These are phyloP conservation scores for Tetramorium simillimum DNA, from an alignment of 1,140 invertebrate species.

Conservation along the genomic window DNA sequence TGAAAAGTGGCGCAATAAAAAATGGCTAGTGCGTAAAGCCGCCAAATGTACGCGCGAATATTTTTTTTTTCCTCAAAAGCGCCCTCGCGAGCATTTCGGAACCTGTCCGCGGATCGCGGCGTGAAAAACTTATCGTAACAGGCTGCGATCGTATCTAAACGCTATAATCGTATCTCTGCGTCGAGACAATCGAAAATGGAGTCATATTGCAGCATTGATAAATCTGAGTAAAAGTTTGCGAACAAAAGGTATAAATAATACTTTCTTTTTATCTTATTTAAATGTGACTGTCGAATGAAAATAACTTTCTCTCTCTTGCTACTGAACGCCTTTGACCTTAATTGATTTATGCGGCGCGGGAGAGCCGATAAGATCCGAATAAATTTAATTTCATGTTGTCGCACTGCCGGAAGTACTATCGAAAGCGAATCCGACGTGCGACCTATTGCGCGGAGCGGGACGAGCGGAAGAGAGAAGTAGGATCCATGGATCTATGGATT, in stretches of 20 bases:
- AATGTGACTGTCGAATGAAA: neutral
- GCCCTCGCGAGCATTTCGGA: neutral
- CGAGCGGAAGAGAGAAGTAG: constrained; percentile 64
- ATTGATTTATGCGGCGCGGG: neutral
- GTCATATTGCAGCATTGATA: neutral
- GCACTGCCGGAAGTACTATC: constrained; percentile 38
- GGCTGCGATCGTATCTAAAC: constrained; percentile 4
- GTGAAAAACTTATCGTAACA: neutral
- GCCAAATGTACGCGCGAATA: constrained; percentile 46
- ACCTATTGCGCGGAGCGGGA: constrained; percentile 4
- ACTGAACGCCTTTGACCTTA: neutral
- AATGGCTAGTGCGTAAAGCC: constrained; percentile 47
- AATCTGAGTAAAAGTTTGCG: neutral
- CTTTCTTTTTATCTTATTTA: neutral
- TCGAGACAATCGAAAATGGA: neutral
- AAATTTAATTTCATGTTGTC: constrained; percentile 13
- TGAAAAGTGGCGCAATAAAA: constrained; percentile 58
- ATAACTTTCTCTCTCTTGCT: too few relatives aligned
- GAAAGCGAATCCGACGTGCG: constrained; percentile 58
- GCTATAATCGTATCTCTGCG: neutral
- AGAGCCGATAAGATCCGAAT: constrained; percentile 20
- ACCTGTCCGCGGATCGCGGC: neutral
- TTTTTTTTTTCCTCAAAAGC: neutral
- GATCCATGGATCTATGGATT: constrained; percentile 74
- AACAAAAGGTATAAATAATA: neutral